These are phyloP conservation scores for Lipophrys pholis DNA, from an alignment of 2,113 vertebrate species.

Conservation along the genomic window DNA sequence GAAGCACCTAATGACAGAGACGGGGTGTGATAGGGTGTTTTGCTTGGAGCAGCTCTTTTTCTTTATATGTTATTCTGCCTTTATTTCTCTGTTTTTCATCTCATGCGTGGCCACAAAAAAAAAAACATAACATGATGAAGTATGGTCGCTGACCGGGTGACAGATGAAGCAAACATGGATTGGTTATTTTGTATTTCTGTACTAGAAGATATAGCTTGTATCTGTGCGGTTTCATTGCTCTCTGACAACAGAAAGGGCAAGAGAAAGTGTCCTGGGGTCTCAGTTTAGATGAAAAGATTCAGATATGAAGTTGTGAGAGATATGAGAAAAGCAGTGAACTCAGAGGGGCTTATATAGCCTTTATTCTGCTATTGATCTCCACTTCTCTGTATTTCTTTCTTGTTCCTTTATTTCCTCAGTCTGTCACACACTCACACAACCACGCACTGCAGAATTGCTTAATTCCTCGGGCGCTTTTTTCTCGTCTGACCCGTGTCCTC, in stretches of 20 bases:
- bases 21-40: conserved; percentile 36
- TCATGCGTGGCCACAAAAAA: conserved; percentile 30
- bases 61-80: conserved; percentile 12
- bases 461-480: conserved; percentile 18
- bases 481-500: neutral
- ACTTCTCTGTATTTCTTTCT: conserved; percentile 43
- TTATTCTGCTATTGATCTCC: conserved; percentile 71
- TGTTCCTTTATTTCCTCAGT: conserved; percentile 33
- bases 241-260: conserved; percentile 39
- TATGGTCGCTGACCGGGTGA: conserved; percentile 33
- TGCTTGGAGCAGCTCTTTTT: conserved; percentile 48
- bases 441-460: conserved; percentile 14
- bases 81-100: conserved; percentile 44
- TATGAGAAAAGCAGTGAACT: conserved; percentile 53
- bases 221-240: conserved; percentile 26
- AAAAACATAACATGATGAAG: conserved; percentile 34
- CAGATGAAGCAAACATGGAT: conserved; percentile 20
- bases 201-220: conserved; percentile 13
- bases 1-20: conserved; percentile 51
- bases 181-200: conserved; percentile 32
- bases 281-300: conserved; percentile 62
- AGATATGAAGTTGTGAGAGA: conserved; percentile 55
- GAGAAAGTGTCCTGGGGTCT: conserved; percentile 43
- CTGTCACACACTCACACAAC: conserved; percentile 24
- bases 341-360: conserved; percentile 43